Evolutionary conservation across 2,888 invertebrate species (phyloP), one percentile per base, ranked within the genome.

Genomic region (Xanthostigma xanthostigma): DNA sequence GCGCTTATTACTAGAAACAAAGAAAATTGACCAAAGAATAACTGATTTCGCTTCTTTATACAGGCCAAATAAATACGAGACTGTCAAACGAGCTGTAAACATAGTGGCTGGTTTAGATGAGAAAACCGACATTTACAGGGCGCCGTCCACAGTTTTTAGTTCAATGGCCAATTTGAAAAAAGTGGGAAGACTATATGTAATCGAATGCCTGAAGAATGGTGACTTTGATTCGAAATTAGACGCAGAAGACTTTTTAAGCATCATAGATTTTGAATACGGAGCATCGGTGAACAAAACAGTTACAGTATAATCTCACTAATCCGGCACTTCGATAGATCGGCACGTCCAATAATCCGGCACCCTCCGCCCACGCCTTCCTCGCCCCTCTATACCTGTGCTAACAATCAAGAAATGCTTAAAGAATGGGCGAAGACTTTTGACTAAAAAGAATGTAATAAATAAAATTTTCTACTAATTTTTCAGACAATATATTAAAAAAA

Each of bases 251-350:
- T 52, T 53, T 14, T 17, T 53, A 2, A 50, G 48, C 14, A 37
- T 54, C 13, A 41, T 49, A 1, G 36, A 40, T 5, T 48, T 49
- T 13, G 49, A 46, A 27, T 47, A 47, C 37, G 43, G 49, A 51
- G 53, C 52, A 44, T 51, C 51, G 49, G 49, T 53, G 46, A 53
- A 56, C 51, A 53, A 45, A 49, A 49, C 50, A 49, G 49, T 49
- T n/a, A n/a, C n/a, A n/a, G n/a, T n/a, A n/a, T n/a, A n/a, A n/a
- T n/a, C n/a, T n/a, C n/a, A n/a, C n/a, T n/a, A n/a, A n/a, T n/a
- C n/a, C n/a, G n/a, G n/a, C n/a, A n/a, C n/a, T n/a, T n/a, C n/a
- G n/a, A n/a, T n/a, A n/a, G n/a, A n/a, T n/a, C n/a, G n/a, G n/a
- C n/a, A n/a, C n/a, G n/a, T n/a, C n/a, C n/a, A n/a, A n/a, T n/a